Evolutionary conservation across 30 jellyfish, hydroid and myxozoan species (phyloP).

Genomic region (Turritopsis dohrnii): DNA sequence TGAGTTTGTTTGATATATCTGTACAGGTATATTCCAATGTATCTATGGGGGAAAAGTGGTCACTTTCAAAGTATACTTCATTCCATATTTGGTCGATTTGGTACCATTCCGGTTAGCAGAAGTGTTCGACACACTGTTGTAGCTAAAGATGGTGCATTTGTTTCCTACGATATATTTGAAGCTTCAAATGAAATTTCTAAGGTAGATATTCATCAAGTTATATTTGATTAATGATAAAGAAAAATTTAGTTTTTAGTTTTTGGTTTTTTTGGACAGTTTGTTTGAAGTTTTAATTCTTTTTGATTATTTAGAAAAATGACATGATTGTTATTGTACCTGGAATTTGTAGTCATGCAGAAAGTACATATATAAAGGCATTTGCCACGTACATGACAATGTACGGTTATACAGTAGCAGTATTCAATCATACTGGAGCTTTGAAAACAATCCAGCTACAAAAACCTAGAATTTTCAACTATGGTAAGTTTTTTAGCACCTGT

Average conservation of each 20-base stretch:
- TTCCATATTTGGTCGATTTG: conserved; percentile 77
- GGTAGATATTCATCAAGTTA: background rate
- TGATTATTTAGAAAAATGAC: conserved; percentile 15
- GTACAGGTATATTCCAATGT: conserved; percentile 70
- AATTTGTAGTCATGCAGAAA: conserved; percentile 69
- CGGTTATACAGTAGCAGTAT: conserved; percentile 76
- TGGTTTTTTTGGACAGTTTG: too few species aligned
- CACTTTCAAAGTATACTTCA: conserved; percentile 73
- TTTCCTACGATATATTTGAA: conserved; percentile 53
- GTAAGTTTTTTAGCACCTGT: conserved; percentile 23
- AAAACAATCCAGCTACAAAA: conserved; percentile 52
- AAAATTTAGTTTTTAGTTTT: too few species aligned
- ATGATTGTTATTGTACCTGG: conserved; percentile 76
- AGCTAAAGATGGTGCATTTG: conserved; percentile 83
- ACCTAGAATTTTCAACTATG: conserved; percentile 81
- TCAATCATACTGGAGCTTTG: conserved; percentile 82
- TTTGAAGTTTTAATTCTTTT: background rate
- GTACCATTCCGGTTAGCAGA: conserved; percentile 7
- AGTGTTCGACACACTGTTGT: conserved; percentile 31
- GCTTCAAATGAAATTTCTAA: background rate
- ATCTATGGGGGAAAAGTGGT: conserved; percentile 90
- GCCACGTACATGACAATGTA: conserved; percentile 25
- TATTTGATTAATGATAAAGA: too few species aligned
- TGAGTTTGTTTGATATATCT: background rate
- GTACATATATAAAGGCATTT: conserved; percentile 54